Conservation (phyloP, 2,888 invertebrate genomes). For the Syrista parreyssii region DNA sequence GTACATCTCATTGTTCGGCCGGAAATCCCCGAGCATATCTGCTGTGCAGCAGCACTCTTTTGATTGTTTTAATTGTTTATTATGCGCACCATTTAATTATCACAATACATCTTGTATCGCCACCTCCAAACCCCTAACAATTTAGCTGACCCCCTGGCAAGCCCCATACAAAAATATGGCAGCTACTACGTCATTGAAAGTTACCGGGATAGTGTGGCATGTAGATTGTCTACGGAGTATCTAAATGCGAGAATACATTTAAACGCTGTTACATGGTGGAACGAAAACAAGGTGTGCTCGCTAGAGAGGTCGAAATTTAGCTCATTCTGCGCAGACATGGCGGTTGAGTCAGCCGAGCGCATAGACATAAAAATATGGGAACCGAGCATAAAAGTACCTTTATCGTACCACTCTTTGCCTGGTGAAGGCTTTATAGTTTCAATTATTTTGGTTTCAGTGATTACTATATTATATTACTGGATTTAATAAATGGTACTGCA, state of each 20-base stretch:
- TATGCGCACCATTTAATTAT: slow-evolving; percentile 56
- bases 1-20: not conserved
- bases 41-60: slow-evolving; percentile 14
- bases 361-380: no score
- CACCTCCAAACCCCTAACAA: slow-evolving; percentile 54
- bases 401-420: no score
- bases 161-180: slow-evolving; percentile 55
- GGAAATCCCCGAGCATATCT: slow-evolving; percentile 29
- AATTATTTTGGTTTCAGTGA: no score
- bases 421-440: no score
- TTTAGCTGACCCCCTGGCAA: slow-evolving; percentile 58
- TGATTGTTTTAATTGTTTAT: slow-evolving; percentile 44
- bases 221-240: not conserved
- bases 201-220: not conserved
- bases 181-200: slow-evolving; percentile 46
- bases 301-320: no score
- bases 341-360: no score
- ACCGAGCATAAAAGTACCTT: no score
- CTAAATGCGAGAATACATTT: not conserved
- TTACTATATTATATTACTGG: no score
- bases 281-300: no score
- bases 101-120: slow-evolving; percentile 53
- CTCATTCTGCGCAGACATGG: no score
- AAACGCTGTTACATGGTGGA: no score
- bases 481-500: no score